phyloP scores from a whole-genome alignment of 2,888 invertebrate genomes.

The Brachypalpus laphriformis region DNA sequence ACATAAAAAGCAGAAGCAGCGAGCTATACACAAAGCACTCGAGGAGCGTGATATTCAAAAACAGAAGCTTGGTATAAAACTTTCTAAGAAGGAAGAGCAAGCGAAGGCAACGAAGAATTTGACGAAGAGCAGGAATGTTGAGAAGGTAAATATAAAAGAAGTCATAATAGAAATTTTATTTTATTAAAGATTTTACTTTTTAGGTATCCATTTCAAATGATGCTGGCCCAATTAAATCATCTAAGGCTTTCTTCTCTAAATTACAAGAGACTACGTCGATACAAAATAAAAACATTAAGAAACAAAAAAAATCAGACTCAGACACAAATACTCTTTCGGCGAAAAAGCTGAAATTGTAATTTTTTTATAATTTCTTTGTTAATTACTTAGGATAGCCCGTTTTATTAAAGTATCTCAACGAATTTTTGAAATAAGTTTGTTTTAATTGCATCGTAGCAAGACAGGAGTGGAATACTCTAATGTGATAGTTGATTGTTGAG shows the following conservation, averaged over 20 bases:
- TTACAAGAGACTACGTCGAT: constrained; percentile 89
- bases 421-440: too few relatives aligned
- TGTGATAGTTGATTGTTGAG: too few relatives aligned
- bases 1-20: constrained; percentile 92
- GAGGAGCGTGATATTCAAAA: constrained; percentile 84
- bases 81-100: constrained; percentile 84
- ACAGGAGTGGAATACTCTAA: too few relatives aligned
- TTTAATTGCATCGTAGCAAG: too few relatives aligned
- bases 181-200: constrained; percentile 76
- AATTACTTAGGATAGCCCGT: background rate
- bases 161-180: background rate
- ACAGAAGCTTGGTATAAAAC: constrained; percentile 82
- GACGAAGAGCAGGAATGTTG: constrained; percentile 86
- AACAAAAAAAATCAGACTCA: constrained; percentile 81
- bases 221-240: constrained; percentile 86
- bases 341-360: constrained; percentile 86
- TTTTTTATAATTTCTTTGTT: background rate
- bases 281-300: constrained; percentile 49
- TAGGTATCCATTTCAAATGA: constrained; percentile 83
- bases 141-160: constrained; percentile 83
- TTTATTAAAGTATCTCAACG: too few relatives aligned
- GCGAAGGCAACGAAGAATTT: constrained; percentile 86
- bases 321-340: constrained; percentile 83
- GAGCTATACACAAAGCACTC: constrained; percentile 83
- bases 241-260: constrained; percentile 93